Percentiles rank a stretch among this genome's conserved stretches.
Conservation (phyloP, 2,888 invertebrate species). For the Macropis europaea region DNA sequence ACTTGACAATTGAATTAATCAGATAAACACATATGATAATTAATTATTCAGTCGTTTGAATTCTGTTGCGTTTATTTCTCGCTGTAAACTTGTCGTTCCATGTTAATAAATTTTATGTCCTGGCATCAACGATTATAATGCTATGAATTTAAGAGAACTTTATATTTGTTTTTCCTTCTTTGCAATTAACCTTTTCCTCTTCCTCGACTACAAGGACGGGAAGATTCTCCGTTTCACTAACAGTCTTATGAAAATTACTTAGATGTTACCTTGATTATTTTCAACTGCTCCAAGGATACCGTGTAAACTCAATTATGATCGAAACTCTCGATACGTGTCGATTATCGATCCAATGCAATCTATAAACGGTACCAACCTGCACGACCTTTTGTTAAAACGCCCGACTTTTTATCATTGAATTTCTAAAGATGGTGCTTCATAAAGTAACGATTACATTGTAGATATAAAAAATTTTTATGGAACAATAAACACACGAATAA, state of each 20-base stretch:
- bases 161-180: conserved; percentile 8
- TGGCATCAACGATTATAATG: not conserved
- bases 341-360: conserved; percentile 21
- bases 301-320: conserved; percentile 38
- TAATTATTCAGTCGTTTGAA: too few relatives aligned
- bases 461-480: not conserved
- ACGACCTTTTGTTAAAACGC: not conserved
- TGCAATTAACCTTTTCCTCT: conserved; percentile 7
- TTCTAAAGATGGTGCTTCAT: not conserved
- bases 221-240: conserved; percentile 19
- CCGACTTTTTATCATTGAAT: not conserved
- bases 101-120: not conserved
- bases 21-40: too few relatives aligned
- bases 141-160: not conserved
- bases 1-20: too few relatives aligned
- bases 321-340: conserved; percentile 29
- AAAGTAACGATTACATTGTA: not conserved
- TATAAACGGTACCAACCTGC: not conserved
- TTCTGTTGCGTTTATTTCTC: too few relatives aligned
- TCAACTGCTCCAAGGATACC: conserved; percentile 31
- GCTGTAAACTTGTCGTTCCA: too few relatives aligned
- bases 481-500: too few relatives aligned
- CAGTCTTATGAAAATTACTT: conserved; percentile 37
- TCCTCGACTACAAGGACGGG: conserved; percentile 22
- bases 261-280: conserved; percentile 44